Base-by-base conservation (phyloP, 2,113 vertebrate species). In the Balaeniceps rex region DNA sequence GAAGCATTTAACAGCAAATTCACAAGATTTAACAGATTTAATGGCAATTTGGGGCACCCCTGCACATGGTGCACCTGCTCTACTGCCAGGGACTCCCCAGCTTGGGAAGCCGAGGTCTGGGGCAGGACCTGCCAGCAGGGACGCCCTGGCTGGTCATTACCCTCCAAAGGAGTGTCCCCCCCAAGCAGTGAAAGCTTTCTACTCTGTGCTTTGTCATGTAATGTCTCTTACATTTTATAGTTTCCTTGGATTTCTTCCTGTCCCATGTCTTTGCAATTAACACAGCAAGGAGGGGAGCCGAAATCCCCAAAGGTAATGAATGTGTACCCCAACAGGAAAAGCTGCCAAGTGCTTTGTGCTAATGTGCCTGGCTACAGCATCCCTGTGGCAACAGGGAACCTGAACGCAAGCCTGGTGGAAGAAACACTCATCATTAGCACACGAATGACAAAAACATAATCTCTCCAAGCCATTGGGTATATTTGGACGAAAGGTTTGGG, bases 1-100 rank as follows among this genome's bases (percentile, higher is more conserved):
- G 80, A 87, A 64, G 17, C 33, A 71, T 60, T 95, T 95, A 95
- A 75, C 52, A 87, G 83, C 38, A 70, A 92, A 91, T 92, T 93
- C 42, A 70, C 60, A 58, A 75, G 55, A 51, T 65, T 31, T 88
- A 88, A 64, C 46, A 78, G 10, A 57, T 83, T 70, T 70, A 75
- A 75, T 17, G 33, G 34, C 64, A 81, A 46, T 42, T 19, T 74
- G 77, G 17, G 65, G 42, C 55, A 83, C 16, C 2, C 11, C 18
- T 83, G 28, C 19, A 66, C 11, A 34, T 17, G 24, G 19, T 29
- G 7, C 51, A 83, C 52, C 36, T 91, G 49, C 18, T 78, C 38
- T 3, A 4, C 55, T 75, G 51, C 9, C 15, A 77, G 40, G 15
- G 68, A 12, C 49, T 76, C 44, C 12, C 13, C 31, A 74, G 49